Base-by-base conservation (phyloP, 2,888 invertebrate genomes). In the Drosophila nr. perissopoda region DNA sequence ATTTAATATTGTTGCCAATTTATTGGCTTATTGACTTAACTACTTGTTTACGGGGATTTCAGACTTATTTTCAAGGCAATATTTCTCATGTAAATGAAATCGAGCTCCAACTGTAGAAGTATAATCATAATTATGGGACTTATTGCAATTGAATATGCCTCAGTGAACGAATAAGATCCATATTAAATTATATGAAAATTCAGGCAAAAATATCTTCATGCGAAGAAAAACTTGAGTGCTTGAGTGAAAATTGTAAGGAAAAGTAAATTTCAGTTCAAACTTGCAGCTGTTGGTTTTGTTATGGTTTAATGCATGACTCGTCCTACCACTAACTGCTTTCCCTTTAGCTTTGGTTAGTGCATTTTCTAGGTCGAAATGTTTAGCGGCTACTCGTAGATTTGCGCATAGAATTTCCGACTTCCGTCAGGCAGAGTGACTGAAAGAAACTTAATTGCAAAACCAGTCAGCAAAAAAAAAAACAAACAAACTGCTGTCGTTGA, bases 361-460 rank as follows among this genome's bases (percentile, higher is more conserved):
- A 62, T 73, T 80, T 87, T 88, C 52, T 85, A 69, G 84, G 89
- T 87, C 82, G 78, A 75, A 86, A 72, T 88, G 71, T 83, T 86
- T 83, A 83, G 83, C 78, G 77, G 67, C 76, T 69, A 49, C 61
- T 69, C 60, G 69, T 45, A 58, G 66, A 70, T 59, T 58, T 31
- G 36, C 57, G 64, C 57, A 65, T 59, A 84, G 86, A 85, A 80
- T 71, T 53, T 40, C n/a, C 29, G 49, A 73, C 74, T 81, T 80
- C 87, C 83, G 83, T 65, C 69, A 70, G 72, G 61, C 42, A 18
- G 40, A 21, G 36, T 33, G 42, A 40, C 49, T 48, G 40, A 70
- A 76, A 70, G 68, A 73, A 70, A 69, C 71, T 76, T 83, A 87
- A 83, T 76, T 87, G 80, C 84, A 70, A 73, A 69, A 77, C 80